Evolutionary conservation across 2,888 invertebrate genomes (phyloP).

Genomic region (Acanthosepion pharaonis): DNA sequence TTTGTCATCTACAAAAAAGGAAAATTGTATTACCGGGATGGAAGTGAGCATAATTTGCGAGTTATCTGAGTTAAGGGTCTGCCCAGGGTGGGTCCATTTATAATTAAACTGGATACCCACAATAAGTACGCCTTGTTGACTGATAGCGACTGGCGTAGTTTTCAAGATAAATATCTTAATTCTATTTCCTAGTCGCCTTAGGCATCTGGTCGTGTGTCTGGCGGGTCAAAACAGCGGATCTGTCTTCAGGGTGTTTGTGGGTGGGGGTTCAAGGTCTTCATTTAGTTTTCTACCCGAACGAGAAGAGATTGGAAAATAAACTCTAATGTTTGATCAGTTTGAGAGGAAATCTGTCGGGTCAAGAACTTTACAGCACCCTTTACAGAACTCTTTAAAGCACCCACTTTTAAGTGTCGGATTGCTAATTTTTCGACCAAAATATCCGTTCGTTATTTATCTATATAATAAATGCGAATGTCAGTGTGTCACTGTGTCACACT

Average conservation of each 20-base stretch:
- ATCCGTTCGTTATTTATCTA: no score
- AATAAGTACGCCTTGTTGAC: conserved; percentile 9
- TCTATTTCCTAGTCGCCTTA: not conserved
- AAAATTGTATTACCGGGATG: not conserved
- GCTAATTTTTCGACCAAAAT: no score
- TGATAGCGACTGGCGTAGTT: not conserved
- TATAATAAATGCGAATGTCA: no score
- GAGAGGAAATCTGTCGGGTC: no score
- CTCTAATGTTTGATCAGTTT: no score
- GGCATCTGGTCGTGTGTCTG: not conserved
- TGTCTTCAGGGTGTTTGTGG: not conserved
- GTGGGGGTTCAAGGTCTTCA: not conserved
- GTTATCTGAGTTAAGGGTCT: not conserved
- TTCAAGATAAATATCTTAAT: not conserved
- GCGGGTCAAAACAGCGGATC: not conserved
- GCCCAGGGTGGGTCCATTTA: not conserved
- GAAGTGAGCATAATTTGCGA: not conserved
- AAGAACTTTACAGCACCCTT: no score
- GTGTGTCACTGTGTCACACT: no score
- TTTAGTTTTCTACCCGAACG: no score
- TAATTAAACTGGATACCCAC: not conserved
- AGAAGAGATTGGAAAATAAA: no score
- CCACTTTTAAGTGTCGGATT: no score
- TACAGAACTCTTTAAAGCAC: no score
- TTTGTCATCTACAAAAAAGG: not conserved